Percentiles rank a stretch among this genome's conserved stretches.
Conservation (phyloP, 2,113 vertebrate genomes). For the Proteles cristata region DNA sequence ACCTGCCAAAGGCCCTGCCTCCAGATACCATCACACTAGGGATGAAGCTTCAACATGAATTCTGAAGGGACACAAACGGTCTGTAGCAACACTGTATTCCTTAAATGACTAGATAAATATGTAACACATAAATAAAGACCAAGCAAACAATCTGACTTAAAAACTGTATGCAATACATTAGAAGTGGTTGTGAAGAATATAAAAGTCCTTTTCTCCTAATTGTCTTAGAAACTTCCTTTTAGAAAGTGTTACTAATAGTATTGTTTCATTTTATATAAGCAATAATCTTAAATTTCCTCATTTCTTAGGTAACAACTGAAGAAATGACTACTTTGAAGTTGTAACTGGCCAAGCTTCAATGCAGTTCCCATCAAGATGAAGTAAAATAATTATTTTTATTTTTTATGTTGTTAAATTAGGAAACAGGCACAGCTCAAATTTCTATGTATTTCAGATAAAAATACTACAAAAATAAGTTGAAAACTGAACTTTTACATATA, state of each 20-base stretch:
- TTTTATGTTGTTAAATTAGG: neutral
- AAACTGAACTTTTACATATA: neutral
- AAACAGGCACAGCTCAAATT: neutral
- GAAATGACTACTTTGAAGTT: neutral
- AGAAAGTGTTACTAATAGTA: neutral
- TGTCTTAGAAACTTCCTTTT: neutral
- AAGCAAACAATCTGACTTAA: neutral
- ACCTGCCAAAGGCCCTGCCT: neutral
- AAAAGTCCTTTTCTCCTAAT: neutral
- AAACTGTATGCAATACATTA: neutral
- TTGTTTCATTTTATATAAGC: constrained; percentile 7
- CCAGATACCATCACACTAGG: neutral
- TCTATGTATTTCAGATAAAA: neutral
- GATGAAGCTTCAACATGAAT: neutral
- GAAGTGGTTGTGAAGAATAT: neutral
- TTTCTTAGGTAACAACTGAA: neutral
- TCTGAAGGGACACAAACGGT: neutral
- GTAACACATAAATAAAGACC: neutral
- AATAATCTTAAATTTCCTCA: neutral
- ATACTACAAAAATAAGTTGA: neutral
- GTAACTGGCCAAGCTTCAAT: neutral
- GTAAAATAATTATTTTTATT: neutral
- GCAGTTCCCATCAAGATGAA: neutral
- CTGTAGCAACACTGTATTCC: neutral
- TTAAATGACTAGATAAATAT: neutral